Evolutionary conservation across 2,888 invertebrate genomes (phyloP), one percentile per base, ranked within the genome.

Genomic region (Idaea aversata): DNA sequence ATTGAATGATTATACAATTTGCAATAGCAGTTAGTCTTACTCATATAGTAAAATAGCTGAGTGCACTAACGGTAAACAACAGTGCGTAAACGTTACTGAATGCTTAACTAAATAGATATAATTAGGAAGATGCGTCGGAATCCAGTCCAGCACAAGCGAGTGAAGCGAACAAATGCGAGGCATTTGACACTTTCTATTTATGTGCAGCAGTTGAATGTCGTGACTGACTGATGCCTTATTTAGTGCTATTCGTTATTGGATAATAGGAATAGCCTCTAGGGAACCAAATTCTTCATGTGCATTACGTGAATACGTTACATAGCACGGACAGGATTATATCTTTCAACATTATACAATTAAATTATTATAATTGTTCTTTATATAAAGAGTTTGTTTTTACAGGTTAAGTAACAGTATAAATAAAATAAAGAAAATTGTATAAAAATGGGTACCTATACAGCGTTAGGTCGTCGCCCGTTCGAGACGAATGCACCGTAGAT

Each of bases 101-200:
- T 73, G 74, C 70, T 72, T 68, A 70, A 67, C 68, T 73, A 75
- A 73, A 73, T 68, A 73, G 69, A 74, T 69, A 65, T 76, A 76
- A 78, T 78, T 73, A 75, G 72, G 70, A 74, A 73, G 68, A 74
- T 73, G 73, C 75, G 75, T 76, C 73, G 70, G 77, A 79, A 79
- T 75, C 77, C 59, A 34, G 59, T 68, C 61, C 62, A 66, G 68
- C 67, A 81, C 79, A 76, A 80, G 80, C 82, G 88, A 81, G 83
- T 75, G 80, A 84, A 76, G 75, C 75, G 71, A 72, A 81, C 78
- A 79, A 80, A 82, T 83, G 80, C 78, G 79, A 83, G 80, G 79
- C 81, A 83, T 86, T 87, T 86, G 82, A 87, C 87, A 90, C 91
- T 91, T 90, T 91, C 90, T 91, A 90, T 88, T 89, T 88, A 85